Percentiles rank a stretch among this genome's conserved stretches.
Evolutionary conservation across 2,797 vertebrate genomes (phyloP).

Genomic region (Okamejei kenojei): DNA sequence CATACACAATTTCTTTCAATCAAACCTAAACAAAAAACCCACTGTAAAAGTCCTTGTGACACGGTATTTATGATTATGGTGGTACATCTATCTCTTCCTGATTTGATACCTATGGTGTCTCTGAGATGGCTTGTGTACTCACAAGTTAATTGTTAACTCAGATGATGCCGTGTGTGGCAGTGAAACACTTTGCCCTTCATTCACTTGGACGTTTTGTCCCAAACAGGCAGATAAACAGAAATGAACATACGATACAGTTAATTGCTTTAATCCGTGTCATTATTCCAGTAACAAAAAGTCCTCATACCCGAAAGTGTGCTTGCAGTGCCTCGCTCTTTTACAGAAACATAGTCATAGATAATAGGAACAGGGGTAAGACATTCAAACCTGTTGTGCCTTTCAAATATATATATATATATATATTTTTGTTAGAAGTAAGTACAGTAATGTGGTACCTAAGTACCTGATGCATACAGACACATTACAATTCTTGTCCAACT

Average conservation of each 20-base stretch:
- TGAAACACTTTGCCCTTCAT: not conserved
- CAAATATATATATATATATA: no score
- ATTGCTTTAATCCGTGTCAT: not conserved
- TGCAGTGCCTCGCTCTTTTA: not conserved
- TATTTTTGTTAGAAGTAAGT: no score
- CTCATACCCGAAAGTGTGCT: not conserved
- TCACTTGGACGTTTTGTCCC: not conserved
- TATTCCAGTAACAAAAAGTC: not conserved
- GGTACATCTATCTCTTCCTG: not conserved
- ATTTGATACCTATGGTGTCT: not conserved
- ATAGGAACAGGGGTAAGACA: no score
- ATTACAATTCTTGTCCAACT: no score
- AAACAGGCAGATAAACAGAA: not conserved
- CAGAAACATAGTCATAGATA: not conserved
- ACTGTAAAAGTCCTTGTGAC: no score
- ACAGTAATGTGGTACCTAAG: no score
- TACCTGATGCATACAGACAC: no score
- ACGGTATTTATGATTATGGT: not conserved
- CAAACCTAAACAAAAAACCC: no score
- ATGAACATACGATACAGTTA: not conserved
- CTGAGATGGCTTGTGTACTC: not conserved
- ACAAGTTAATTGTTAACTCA: not conserved
- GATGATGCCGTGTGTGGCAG: not conserved
- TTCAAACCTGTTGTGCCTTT: no score
- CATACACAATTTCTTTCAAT: no score